Base-by-base conservation (phyloP, 2,888 invertebrate genomes). In the Labia minor region DNA sequence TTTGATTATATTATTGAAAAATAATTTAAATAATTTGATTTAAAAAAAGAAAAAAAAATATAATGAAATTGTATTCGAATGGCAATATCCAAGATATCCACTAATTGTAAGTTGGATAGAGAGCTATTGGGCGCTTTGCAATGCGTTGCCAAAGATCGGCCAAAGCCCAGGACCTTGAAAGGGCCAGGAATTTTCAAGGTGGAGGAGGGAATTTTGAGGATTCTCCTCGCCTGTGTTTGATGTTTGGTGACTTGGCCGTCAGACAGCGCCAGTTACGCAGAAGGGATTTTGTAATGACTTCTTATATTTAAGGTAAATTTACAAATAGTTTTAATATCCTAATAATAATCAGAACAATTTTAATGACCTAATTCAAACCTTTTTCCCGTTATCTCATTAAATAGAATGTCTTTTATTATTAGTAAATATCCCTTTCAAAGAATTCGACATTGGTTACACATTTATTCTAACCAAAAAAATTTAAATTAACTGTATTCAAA, bases 391-490 rank as follows among this genome's bases (percentile, higher is more conserved):
- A 49, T 8, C 16, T 49, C 14, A 49, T 49, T 49, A 16, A 11
- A 3, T 49, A 14, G 49, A 49, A 49, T 49, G 49, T 49, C 49
- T 49, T 49, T 14, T 4, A n/a, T 16, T 14, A 49, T 3, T 49
- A 14, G 49, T 49, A 49, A 49, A 10, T 49, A 49, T 49, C 16
- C 3, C 14, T 49, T 10, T 4, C n/a, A 49, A 49, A 49, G 2
- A 14, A 49, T 49, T 49, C 49, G 49, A 49, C 49, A 49, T 14
- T 49, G 14, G 49, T 49, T 49, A 49, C n/a, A n/a, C 49, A 49
- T 49, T 49, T 49, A 49, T 49, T 14, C 49, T 49, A 49, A 49
- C 49, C 49, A 49, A 11, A 49, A 49, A 49, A n/a, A 49, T 49
- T 49, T 49, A 16, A 49, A 49, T 49, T 11, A 49, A 49, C 6